Percentiles rank a stretch among this genome's conserved stretches.
Evolutionary conservation across 1,140 invertebrate genomes (phyloP).

Genomic region (Phenacoccus solenopsis): DNA sequence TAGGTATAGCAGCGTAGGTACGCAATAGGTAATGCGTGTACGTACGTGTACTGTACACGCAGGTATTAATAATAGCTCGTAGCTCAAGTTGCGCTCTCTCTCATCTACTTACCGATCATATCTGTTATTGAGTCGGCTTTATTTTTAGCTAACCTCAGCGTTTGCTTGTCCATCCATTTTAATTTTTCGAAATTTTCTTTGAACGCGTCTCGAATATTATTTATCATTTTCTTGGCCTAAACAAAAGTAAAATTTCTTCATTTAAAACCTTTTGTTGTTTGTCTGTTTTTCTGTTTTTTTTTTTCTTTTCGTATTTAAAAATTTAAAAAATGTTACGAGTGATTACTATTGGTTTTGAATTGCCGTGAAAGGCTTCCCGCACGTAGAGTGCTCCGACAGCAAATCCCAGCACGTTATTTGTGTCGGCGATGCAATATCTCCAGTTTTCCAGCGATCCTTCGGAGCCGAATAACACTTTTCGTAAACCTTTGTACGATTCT

Average conservation of each 20-base stretch:
- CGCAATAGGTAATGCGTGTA: no score
- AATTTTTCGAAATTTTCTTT: constrained; percentile 67
- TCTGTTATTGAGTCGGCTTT: constrained; percentile 84
- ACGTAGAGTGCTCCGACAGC: constrained; percentile 94
- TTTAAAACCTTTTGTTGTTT: no score
- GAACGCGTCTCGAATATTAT: constrained; percentile 71
- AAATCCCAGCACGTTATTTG: constrained; percentile 83
- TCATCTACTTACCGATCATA: constrained; percentile 81
- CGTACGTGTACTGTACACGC: no score
- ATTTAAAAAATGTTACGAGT: no score
- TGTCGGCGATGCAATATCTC: constrained; percentile 86
- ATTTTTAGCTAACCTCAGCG: constrained; percentile 60
- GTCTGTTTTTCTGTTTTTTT: no score
- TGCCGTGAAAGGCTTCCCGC: constrained; percentile 66
- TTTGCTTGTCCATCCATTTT: constrained; percentile 85
- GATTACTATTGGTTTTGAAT: constrained; percentile 52
- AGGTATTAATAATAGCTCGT: no score
- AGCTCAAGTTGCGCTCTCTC: no score
- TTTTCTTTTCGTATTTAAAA: no score
- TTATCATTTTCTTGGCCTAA: constrained; percentile 79
- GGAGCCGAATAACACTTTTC: constrained; percentile 75
- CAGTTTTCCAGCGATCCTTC: constrained; percentile 73
- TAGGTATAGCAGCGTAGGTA: no score
- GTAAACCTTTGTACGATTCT: constrained; percentile 78
- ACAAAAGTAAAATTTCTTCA: background rate